Evolutionary conservation across 1,140 invertebrate genomes (phyloP), one percentile per base, ranked within the genome.

Genomic region (Xylocopa sonorina): DNA sequence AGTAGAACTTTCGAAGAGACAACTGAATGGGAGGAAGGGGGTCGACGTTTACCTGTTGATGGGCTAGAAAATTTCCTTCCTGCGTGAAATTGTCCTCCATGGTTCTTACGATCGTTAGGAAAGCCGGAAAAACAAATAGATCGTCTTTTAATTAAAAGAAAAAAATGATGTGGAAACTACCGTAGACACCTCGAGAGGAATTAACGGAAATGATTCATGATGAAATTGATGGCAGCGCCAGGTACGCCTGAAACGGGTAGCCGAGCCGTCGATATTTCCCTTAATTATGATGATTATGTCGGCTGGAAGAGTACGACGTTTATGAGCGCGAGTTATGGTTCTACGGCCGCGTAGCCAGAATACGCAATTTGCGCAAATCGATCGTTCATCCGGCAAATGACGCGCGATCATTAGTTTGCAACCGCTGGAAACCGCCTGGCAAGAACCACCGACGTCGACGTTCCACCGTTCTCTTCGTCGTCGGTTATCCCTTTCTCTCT

Each of bases 311-410:
- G 48, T 24, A 38, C 29, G 21, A 69, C 46, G 50, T 38, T 69
- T 38, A 27, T 32, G 32, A 38, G 32, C 2, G 21, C 66, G 50
- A 38, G 29, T 55, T 69, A 69, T 16, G 66, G 34, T 53, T 41
- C 32, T 41, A 10, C 21, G 12, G 32, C 16, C 62, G 12, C 29
- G 57, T 48, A 14, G 16, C 32, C 27, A 46, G 62, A 55, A 46
- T 32, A 46, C 38, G 50, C 63, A 57, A 77, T 67, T 43, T 60
- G 69, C 58, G 10, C 67, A 29, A 71, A 71, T 57, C 41, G 57
- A 78, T 71, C 67, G 76, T 63, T 78, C 48, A 60, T 53, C 43
- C 66, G 29, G 66, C 66, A 62, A 72, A 71, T 78, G 68, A 78
- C 67, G 57, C 48, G 34, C 18, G 46, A 34, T 41, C 46, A 69